These are phyloP conservation scores for Pyrrhosoma nymphula DNA, from an alignment of 2,888 invertebrate species.

Conservation along the genomic window DNA sequence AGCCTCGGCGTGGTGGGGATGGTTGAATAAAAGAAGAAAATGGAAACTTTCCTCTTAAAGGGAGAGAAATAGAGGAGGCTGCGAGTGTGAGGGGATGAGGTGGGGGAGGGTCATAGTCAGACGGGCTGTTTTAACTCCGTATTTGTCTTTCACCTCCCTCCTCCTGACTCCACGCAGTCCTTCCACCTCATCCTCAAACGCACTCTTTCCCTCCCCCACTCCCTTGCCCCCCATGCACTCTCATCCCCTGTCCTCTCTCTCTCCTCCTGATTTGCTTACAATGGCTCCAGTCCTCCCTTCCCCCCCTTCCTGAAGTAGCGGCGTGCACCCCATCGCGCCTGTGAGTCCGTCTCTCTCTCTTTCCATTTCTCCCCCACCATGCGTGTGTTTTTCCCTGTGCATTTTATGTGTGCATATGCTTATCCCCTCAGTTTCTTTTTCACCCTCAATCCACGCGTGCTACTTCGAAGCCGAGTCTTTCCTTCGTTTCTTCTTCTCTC, in stretches of 20 bases:
- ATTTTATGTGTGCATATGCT: not conserved
- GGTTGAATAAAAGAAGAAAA: not conserved
- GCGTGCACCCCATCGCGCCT: constrained; percentile 30
- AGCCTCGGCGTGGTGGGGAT: not conserved
- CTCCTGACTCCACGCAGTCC: not conserved
- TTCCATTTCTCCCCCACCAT: too few species aligned
- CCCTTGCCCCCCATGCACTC: not conserved
- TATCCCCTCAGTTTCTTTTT: not conserved
- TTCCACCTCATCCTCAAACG: not conserved
- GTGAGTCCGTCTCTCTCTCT: not conserved
- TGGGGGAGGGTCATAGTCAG: constrained; percentile 34
- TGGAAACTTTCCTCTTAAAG: not conserved
- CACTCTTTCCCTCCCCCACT: not conserved
- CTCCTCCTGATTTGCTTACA: constrained; percentile 63
- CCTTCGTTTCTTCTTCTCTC: not conserved
- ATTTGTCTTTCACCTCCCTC: constrained; percentile 50
- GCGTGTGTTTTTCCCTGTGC: not conserved
- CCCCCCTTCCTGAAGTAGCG: constrained; percentile 14
- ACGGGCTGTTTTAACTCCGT: constrained; percentile 62
- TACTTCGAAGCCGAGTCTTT: not conserved
- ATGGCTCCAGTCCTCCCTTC: not conserved
- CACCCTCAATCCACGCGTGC: not conserved
- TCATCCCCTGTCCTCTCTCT: not conserved
- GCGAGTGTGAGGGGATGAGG: constrained; percentile 3
- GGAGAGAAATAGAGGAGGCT: constrained; percentile 3